Percentiles rank a stretch among this genome's conserved stretches.
phyloP scores from a whole-genome alignment of 2,113 vertebrate species.

The Crotalus tigris region DNA sequence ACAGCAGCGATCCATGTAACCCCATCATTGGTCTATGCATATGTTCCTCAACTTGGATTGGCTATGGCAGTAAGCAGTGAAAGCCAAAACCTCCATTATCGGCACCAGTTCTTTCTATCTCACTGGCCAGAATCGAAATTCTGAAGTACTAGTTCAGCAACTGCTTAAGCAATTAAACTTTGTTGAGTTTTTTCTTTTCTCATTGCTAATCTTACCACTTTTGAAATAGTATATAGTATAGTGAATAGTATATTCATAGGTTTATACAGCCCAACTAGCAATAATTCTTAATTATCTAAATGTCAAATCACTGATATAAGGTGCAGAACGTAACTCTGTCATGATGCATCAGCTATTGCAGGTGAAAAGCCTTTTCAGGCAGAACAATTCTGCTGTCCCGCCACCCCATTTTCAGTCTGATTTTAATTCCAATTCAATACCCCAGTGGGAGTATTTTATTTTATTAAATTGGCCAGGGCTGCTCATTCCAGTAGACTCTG shows the following conservation, averaged over 20 bases:
- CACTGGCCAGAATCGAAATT: slow-evolving; percentile 3
- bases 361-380: slow-evolving; percentile 40
- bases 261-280: slow-evolving; percentile 53
- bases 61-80: slow-evolving; percentile 39
- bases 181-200: slow-evolving; percentile 21
- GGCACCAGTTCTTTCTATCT: background rate
- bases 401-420: slow-evolving; percentile 38
- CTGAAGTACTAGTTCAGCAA: slow-evolving; percentile 30
- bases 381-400: slow-evolving; percentile 33
- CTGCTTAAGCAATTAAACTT: slow-evolving; percentile 38
- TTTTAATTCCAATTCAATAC: slow-evolving; percentile 56
- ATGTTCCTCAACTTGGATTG: slow-evolving; percentile 47
- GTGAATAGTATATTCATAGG: slow-evolving; percentile 21
- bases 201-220: slow-evolving; percentile 46
- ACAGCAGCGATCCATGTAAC: slow-evolving; percentile 53
- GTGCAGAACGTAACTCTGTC: slow-evolving; percentile 57
- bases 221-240: slow-evolving; percentile 48
- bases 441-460: slow-evolving; percentile 11
- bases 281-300: slow-evolving; percentile 67
- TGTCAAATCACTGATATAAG: slow-evolving; percentile 61
- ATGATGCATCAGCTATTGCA: slow-evolving; percentile 49
- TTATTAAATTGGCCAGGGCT: background rate
- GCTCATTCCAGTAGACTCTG: background rate
- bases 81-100: slow-evolving; percentile 14
- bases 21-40: slow-evolving; percentile 55